Evolutionary conservation across 2,797 vertebrate genomes (phyloP).

Genomic region (Falco cherrug): DNA sequence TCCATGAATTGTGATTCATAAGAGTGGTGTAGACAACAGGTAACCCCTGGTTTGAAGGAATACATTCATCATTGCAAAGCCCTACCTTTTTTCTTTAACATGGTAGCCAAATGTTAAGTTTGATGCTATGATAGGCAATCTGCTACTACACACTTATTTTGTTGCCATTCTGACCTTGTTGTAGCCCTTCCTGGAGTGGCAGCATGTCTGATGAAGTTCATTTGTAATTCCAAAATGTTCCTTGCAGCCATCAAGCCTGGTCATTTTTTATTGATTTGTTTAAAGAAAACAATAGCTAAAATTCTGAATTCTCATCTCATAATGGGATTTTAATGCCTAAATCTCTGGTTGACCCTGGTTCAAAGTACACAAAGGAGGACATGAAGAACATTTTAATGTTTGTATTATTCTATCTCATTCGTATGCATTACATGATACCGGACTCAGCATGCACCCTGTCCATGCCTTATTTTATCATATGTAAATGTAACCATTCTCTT

Average conservation of each 20-base stretch:
- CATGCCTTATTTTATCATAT: neutral
- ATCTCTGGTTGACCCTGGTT: neutral
- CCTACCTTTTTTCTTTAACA: neutral
- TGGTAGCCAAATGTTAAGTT: neutral
- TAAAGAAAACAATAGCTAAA: neutral
- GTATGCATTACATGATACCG: neutral
- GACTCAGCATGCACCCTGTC: neutral
- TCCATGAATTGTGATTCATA: neutral
- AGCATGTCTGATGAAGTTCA: neutral
- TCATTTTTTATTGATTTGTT: neutral
- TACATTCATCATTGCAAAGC: neutral
- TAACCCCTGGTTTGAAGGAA: neutral
- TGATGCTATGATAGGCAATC: neutral
- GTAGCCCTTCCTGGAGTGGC: neutral
- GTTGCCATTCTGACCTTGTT: neutral
- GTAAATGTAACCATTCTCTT: constrained; percentile 23
- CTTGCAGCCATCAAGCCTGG: neutral
- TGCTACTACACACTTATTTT: neutral
- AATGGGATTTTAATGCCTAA: neutral
- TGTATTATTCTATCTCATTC: neutral
- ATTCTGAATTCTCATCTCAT: neutral
- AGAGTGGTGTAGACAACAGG: neutral
- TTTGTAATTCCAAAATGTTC: neutral
- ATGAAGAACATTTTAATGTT: neutral
- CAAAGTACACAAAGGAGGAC: neutral